These are phyloP conservation scores for Rostratula benghalensis DNA, from an alignment of 2,113 vertebrate genomes.

Conservation along the genomic window DNA sequence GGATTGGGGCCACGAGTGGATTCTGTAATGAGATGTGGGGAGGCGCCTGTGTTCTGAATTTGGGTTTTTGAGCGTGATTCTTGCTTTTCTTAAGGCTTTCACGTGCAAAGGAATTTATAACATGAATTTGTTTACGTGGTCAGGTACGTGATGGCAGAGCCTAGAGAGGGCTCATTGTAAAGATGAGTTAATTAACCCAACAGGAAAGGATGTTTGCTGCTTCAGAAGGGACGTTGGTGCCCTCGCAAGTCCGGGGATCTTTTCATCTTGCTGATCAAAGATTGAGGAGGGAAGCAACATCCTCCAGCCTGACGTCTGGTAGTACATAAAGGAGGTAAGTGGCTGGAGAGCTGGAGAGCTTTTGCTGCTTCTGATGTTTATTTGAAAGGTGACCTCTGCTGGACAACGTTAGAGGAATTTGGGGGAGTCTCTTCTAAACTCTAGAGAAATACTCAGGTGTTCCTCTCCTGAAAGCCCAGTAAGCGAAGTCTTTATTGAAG, in stretches of 20 bases:
- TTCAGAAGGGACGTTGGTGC: neutral
- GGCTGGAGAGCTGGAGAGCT: neutral
- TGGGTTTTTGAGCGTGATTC: neutral
- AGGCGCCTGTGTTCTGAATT: neutral
- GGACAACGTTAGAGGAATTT: neutral
- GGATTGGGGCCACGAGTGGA: conserved; percentile 46
- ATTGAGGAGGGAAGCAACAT: neutral
- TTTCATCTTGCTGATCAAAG: neutral
- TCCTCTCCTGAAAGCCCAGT: neutral
- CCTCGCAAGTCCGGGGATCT: neutral
- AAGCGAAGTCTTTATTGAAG: neutral
- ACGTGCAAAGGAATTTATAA: neutral
- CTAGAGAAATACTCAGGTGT: neutral
- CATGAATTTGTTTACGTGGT: neutral
- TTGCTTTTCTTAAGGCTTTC: neutral
- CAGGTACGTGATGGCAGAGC: neutral
- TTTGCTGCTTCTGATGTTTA: neutral
- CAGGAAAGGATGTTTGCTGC: neutral
- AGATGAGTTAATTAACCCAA: neutral
- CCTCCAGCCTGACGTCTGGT: neutral
- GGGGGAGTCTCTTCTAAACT: neutral
- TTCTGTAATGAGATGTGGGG: neutral
- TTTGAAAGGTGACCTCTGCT: neutral
- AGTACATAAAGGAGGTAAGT: neutral
- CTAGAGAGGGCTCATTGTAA: neutral